Evolutionary conservation across 2,113 vertebrate species (phyloP).

Genomic region (Neodon shergylaensis): DNA sequence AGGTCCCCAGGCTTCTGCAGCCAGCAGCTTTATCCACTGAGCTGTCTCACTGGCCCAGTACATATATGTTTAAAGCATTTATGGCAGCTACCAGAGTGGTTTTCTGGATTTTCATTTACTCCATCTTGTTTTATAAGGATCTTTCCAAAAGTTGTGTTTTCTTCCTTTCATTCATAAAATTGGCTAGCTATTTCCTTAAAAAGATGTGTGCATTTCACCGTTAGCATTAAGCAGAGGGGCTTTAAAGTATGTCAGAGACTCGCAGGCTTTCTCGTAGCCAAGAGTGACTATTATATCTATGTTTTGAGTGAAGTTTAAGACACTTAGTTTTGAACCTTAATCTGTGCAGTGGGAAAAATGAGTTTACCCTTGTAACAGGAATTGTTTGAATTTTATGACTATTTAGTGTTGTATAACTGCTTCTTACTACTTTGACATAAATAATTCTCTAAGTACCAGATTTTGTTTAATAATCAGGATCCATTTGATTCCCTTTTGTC

Average conservation of each 20-base stretch:
- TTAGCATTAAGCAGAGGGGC: slow-evolving; percentile 1
- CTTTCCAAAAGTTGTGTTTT: slow-evolving; percentile 20
- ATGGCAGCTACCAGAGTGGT: neutral
- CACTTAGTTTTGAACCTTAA: neutral
- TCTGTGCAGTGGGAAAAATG: neutral
- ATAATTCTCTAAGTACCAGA: slow-evolving; percentile 32
- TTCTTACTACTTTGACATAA: slow-evolving; percentile 2
- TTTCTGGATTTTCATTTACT: neutral
- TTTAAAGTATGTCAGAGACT: neutral
- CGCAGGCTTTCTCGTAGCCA: neutral
- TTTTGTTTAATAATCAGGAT: slow-evolving; percentile 34
- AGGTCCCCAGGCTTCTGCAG: neutral
- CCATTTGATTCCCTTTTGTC: neutral
- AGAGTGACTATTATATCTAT: neutral
- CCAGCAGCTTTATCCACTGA: neutral
- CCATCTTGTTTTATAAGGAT: neutral
- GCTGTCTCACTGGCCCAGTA: neutral
- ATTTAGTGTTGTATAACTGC: neutral
- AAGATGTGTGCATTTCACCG: neutral
- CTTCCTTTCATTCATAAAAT: slow-evolving; percentile 19
- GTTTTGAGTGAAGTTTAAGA: neutral
- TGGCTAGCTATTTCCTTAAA: neutral
- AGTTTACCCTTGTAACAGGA: slow-evolving; percentile 8
- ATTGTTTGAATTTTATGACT: slow-evolving; percentile 49
- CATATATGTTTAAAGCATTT: slow-evolving; percentile 47